These are phyloP conservation scores for Oscheius myriophilus DNA, from an alignment of 2,888 invertebrate species.

Conservation along the genomic window DNA sequence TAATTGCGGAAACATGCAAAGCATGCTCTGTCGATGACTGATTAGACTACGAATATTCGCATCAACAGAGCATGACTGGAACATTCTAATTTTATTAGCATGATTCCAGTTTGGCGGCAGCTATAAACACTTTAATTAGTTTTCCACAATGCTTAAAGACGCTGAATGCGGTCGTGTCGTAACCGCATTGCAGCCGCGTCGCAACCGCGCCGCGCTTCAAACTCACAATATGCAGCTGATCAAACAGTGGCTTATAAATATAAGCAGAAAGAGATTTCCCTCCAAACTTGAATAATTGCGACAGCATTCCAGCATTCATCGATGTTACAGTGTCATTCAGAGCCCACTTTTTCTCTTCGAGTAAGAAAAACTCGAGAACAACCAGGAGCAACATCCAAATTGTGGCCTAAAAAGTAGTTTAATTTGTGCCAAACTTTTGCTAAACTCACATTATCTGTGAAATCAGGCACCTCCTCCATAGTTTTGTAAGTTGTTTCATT, in stretches of 20 bases:
- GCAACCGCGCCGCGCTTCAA: no score
- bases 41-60: no score
- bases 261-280: conserved; percentile 40
- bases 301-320: conserved; percentile 70
- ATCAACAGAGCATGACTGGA: no score
- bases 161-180: no score
- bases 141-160: no score
- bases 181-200: no score
- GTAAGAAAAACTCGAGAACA: conserved; percentile 38
- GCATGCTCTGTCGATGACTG: no score
- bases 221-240: conserved; percentile 77
- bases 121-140: no score
- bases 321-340: conserved; percentile 56
- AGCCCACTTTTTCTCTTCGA: conserved; percentile 34
- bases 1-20: no score
- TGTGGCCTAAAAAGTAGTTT: conserved; percentile 28
- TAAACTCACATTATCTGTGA: conserved; percentile 31
- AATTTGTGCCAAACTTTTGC: neutral
- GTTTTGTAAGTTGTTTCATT: conserved; percentile 44
- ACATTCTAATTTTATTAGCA: no score
- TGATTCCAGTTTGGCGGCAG: no score
- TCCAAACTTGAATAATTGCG: conserved; percentile 64
- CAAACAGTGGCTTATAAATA: conserved; percentile 78
- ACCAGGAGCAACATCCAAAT: conserved; percentile 45
- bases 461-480: conserved; percentile 42